Percentiles rank a stretch among this genome's conserved stretches.
These are phyloP conservation scores for Lanius ludovicianus DNA, from an alignment of 2,113 vertebrate species.

Conservation along the genomic window DNA sequence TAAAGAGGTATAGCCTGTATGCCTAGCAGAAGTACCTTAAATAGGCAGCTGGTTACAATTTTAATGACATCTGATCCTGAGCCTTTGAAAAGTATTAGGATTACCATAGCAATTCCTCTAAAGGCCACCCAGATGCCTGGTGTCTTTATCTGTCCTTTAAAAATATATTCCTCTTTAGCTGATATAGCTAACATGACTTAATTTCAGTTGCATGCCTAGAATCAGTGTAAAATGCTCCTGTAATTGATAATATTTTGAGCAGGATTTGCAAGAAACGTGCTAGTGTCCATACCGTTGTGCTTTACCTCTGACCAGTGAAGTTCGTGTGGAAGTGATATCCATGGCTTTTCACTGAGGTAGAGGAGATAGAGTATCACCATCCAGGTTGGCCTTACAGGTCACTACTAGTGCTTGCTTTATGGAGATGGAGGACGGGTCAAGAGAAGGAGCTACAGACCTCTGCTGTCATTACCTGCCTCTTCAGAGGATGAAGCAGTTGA, in stretches of 20 bases:
- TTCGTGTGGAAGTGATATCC: not conserved
- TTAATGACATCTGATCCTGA: not conserved
- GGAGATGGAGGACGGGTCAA: not conserved
- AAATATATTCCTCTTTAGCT: not conserved
- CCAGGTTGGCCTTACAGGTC: not conserved
- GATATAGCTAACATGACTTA: not conserved
- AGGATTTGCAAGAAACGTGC: not conserved
- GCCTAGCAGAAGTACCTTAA: not conserved
- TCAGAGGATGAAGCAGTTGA: not conserved
- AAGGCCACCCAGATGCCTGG: not conserved
- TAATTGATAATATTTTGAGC: not conserved
- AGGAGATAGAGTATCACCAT: not conserved
- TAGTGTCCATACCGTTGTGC: fast-evolving
- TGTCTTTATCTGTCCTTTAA: not conserved
- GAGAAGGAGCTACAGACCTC: not conserved
- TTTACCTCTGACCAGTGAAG: fast-evolving
- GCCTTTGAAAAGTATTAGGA: not conserved
- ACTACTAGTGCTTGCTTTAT: not conserved
- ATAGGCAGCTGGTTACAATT: not conserved
- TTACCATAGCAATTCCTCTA: not conserved
- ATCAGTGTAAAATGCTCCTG: not conserved
- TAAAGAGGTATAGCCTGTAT: not conserved
- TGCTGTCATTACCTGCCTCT: not conserved
- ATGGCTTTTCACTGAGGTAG: not conserved
- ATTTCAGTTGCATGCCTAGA: not conserved